Base-by-base conservation (phyloP, 1,140 invertebrate species). In the Ostrea denselamellosa region DNA sequence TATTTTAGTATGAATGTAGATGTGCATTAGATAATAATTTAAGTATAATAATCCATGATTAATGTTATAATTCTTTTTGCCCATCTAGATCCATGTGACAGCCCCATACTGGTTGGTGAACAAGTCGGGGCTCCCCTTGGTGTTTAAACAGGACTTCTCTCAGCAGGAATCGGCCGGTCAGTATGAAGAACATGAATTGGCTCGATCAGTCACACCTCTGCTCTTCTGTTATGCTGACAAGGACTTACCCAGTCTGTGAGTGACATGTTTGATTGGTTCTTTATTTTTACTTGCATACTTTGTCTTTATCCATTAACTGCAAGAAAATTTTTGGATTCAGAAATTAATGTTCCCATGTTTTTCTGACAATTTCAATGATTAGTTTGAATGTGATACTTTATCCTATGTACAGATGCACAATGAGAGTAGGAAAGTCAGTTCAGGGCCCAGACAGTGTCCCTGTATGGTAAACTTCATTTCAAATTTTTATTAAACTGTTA, bases 61-160 rank as follows among this genome's bases (percentile, higher is more conserved):
- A n/a, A n/a, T 77, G 71, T 28, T 28, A 9, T 22, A 28, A 10
- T 17, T 85, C 77, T 8, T 87, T 14, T 81, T 44, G 34, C 34
- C 28, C 25, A 94, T 96, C 82, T 95, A 98, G 96, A 96, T 99
- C 85, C 96, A 96, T 77, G 96, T 99, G 19, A 97, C 96, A 88
- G 97, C 98, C 28, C 97, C 97, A 0, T 99, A 97, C 95, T 99
- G 99, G 98, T 96, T 99, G 90, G 96, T 99, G 51, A 99, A 99
- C 94, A 97, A 97, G 94, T 98, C 98, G 19, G 98, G 98, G 0
- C 95, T 99, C 62, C 98, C 98, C 0, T 94, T 99, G n/a, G 97
- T 99, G 28, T 98, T 99, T 93, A 96, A 97, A 92, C 98, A 99
- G 95, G 98, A 99, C 94, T 98, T 97, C 10, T 96, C 92, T 56